Conservation (phyloP, 1,140 invertebrate species). For the Halictus rubicundus region DNA sequence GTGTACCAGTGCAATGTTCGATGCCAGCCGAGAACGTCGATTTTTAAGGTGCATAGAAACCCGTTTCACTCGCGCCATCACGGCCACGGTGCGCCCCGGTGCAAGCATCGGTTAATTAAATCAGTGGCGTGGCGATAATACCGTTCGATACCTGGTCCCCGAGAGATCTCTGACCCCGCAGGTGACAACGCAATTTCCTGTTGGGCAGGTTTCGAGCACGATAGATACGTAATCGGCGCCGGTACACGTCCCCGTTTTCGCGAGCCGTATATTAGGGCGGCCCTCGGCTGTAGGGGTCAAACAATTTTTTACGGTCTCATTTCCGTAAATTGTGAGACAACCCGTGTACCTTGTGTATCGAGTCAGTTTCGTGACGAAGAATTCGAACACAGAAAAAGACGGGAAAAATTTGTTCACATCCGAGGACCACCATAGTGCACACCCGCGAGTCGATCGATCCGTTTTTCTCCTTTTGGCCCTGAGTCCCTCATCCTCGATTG, state of each 20-base stretch:
- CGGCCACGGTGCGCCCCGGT: background rate
- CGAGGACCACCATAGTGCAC: too few relatives aligned
- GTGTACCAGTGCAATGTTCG: too few relatives aligned
- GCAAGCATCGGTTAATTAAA: slow-evolving; percentile 44
- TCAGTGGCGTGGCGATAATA: slow-evolving; percentile 1
- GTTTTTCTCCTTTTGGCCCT: too few relatives aligned
- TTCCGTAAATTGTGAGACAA: too few relatives aligned
- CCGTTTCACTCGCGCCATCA: background rate
- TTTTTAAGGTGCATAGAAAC: slow-evolving; percentile 6
- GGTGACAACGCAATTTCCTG: slow-evolving; percentile 40
- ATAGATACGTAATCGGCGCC: background rate
- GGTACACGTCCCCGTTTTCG: background rate
- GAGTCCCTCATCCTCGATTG: too few relatives aligned
- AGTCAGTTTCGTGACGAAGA: too few relatives aligned
- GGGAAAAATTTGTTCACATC: too few relatives aligned
- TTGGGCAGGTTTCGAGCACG: background rate
- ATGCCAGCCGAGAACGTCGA: background rate
- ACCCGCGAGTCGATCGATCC: too few relatives aligned
- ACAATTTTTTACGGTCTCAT: too few relatives aligned
- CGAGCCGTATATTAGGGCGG: background rate
- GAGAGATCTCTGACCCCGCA: slow-evolving; percentile 20
- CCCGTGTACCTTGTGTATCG: too few relatives aligned
- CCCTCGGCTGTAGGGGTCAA: background rate
- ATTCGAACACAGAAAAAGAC: too few relatives aligned
- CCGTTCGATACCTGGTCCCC: background rate